These are phyloP conservation scores for Tenebrio molitor DNA, from an alignment of 1,140 invertebrate species.

Conservation along the genomic window DNA sequence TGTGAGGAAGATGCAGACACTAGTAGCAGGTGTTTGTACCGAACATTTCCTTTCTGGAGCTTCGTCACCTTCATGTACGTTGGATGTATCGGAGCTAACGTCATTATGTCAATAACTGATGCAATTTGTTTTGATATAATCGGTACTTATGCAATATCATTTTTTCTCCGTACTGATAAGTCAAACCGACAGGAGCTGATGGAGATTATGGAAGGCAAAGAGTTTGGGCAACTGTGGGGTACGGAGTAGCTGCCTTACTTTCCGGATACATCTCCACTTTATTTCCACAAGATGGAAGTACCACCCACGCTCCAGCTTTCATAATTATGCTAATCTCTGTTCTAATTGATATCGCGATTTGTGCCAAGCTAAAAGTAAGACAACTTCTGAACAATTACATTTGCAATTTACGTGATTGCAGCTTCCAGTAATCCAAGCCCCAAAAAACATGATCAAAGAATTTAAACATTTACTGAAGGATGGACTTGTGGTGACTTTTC, in stretches of 20 bases:
- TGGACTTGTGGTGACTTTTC: too few relatives aligned
- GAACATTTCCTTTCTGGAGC: constrained; percentile 74
- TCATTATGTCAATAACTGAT: constrained; percentile 82
- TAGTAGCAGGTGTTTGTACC: constrained; percentile 41
- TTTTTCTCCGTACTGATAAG: background rate
- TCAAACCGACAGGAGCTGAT: constrained; percentile 66
- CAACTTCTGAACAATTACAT: too few relatives aligned
- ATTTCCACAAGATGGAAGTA: constrained; percentile 70
- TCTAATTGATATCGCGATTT: constrained; percentile 74
- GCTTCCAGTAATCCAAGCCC: too few relatives aligned
- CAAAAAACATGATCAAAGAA: too few relatives aligned
- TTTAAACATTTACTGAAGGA: too few relatives aligned
- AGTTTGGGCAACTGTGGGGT: constrained; percentile 84
- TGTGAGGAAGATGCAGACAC: background rate
- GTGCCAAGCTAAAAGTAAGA: constrained; percentile 72
- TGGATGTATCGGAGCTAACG: constrained; percentile 82
- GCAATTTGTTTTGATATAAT: constrained; percentile 86
- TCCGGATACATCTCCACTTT: constrained; percentile 76
- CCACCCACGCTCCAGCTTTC: constrained; percentile 80
- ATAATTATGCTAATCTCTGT: constrained; percentile 75
- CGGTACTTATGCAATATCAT: constrained; percentile 67
- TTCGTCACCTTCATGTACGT: constrained; percentile 79
- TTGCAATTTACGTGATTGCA: too few relatives aligned
- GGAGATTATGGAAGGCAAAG: constrained; percentile 83
- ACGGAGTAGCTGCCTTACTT: constrained; percentile 77